Evolutionary conservation across 2,888 invertebrate genomes (phyloP), one percentile per base, ranked within the genome.

Genomic region (Pristionchus fissidentatus): DNA sequence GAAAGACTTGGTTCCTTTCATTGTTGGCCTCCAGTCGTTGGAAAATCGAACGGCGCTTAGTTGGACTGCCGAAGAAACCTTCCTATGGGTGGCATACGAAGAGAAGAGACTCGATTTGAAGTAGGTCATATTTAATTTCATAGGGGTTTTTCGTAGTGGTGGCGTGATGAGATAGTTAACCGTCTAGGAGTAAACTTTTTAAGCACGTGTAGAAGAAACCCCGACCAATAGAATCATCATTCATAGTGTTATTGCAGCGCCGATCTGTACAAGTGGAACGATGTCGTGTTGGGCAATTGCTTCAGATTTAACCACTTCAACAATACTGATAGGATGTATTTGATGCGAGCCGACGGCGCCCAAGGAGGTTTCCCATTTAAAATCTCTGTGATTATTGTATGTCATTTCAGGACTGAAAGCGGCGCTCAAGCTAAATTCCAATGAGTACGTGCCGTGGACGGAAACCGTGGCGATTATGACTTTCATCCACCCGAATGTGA

Each of bases 281-380:
- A 86, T 32, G 83, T 84, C 26, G 80, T 84, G 19, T 83, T 87
- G 15, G 88, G 88, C 38, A 88, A 86, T 60, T 88, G 87, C 83
- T 88, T 85, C 62, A 87, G 87, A 10, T 88, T 87, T 84, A 87
- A 87, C 60, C 86, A 85, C 78, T 49, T 52, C 38, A 83, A 84
- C 60, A 49, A 43, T 3, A 32, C 83, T 0, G 26, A 52, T 3
- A 1, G 62, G 38, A 22, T 43, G 26, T 84, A 66, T 26, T 1
- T 43, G 22, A 43, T 77, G 62, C 26, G 84, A 8, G 46, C 52
- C 38, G 78, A 80, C 22, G 87, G 87, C 2, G 46, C 80, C 29
- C 52, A 70, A 13, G 84, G 81, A 26, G 79, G 79, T 79, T 5
- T 10, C 10, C 8, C 22, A 52, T 52, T 46, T 29, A 77, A 8